Percentiles rank a stretch among this genome's conserved stretches.
phyloP scores from a whole-genome alignment of 2,113 vertebrate species.

The Telmatochromis sp. region DNA sequence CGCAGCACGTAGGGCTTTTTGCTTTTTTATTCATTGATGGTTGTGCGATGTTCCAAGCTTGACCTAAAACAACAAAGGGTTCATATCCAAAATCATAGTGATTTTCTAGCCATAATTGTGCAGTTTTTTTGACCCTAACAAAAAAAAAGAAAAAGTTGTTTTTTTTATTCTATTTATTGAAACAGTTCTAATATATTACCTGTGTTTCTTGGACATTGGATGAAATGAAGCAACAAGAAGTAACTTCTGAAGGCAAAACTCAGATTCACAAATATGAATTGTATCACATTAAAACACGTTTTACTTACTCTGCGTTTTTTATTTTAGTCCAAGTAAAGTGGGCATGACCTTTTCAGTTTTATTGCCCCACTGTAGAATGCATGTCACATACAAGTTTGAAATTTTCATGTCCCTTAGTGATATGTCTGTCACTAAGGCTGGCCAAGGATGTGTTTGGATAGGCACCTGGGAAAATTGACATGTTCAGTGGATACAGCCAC shows the following conservation, averaged over 20 bases:
- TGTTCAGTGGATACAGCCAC: not conserved
- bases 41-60: not conserved
- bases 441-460: not conserved
- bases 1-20: not conserved
- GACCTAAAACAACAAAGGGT: not conserved
- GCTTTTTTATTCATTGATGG: not conserved
- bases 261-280: not conserved
- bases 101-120: not conserved
- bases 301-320: not conserved
- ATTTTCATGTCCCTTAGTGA: not conserved
- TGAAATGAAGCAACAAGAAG: not conserved
- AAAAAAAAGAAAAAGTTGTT: not conserved
- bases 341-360: not conserved
- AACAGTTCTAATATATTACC: not conserved
- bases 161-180: not conserved
- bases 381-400: not conserved
- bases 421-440: not conserved
- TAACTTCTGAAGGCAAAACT: not conserved
- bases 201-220: not conserved
- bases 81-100: not conserved
- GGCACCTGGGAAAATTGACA: not conserved
- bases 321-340: not conserved
- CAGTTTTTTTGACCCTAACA: not conserved
- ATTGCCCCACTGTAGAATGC: not conserved
- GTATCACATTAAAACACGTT: not conserved